Base-by-base conservation (phyloP, 2,888 invertebrate species). In the Keiferia lycopersicella region DNA sequence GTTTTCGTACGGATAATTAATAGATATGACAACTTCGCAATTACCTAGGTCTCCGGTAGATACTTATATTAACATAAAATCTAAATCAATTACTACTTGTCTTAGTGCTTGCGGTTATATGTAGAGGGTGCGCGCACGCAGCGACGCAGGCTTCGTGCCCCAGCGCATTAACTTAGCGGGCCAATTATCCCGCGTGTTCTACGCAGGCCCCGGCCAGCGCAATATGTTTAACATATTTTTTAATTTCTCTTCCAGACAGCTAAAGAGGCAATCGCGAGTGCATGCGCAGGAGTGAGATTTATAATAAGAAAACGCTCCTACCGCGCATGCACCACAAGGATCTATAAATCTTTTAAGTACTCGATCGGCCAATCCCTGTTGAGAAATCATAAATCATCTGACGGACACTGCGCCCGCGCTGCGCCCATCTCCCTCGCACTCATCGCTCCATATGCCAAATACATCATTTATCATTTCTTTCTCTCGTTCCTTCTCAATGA, bases 231-330 rank as follows among this genome's bases (percentile, higher is more conserved):
- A 88, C 87, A 88, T 87, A 84, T 82, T 87, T 90, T 90, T 89
- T 88, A 89, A 90, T 89, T 87, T 86, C 84, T 83, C 74, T 79
- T 70, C 67, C 76, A 71, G 84, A 84, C 84, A 84, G 83, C 77
- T 82, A 86, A 88, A 84, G 85, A 85, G 81, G 88, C 84, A 85
- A 84, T 86, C 76, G 87, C 83, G 74, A 88, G 82, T 80, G 79
- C 84, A 86, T 83, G 82, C 83, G 87, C 88, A 86, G 88, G 86
- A 89, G 90, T 90, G 90, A 89, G 84, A 88, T 89, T 90, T 88
- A 89, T 90, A 90, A 89, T 90, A 89, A 87, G 89, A 91, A 88
- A 88, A 85, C 84, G 89, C 88, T 90, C 88, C 89, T 91, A 91
- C 90, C 88, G 88, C 88, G 89, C 89, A 86, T 89, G 90, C 83